A percentile compares a stretch with the other conserved stretches of the same genome.
phyloP scores from a whole-genome alignment of 1,140 invertebrate genomes.

The Cherax quadricarinatus region DNA sequence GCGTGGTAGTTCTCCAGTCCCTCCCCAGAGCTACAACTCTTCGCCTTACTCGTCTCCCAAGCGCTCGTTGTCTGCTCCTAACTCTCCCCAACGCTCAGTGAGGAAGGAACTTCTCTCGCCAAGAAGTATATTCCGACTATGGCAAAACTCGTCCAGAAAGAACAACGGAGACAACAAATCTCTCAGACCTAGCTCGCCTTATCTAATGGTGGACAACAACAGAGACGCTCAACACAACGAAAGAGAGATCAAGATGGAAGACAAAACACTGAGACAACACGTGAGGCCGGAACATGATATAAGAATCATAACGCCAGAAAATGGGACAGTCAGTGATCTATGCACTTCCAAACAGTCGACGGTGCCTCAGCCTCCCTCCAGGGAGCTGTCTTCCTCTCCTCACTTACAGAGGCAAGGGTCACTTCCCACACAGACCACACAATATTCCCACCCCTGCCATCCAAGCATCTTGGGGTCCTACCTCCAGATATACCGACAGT shows the following conservation, averaged over 20 bases:
- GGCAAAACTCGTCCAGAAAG: slow-evolving; percentile 32
- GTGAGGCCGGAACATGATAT: background rate
- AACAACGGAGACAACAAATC: slow-evolving; percentile 21
- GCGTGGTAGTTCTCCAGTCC: slow-evolving; percentile 12
- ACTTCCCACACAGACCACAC: slow-evolving; percentile 26
- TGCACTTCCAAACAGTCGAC: slow-evolving; percentile 40
- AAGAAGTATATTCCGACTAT: slow-evolving; percentile 35
- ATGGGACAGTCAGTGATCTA: background rate
- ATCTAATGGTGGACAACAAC: background rate
- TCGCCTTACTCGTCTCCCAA: slow-evolving; percentile 50
- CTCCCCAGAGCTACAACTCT: background rate
- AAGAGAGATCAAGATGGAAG: slow-evolving; percentile 12
- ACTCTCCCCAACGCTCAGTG: slow-evolving; percentile 47
- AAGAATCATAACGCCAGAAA: background rate
- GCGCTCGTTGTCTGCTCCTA: slow-evolving; percentile 41
- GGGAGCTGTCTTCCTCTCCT: background rate
- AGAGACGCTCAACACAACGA: slow-evolving; percentile 18
- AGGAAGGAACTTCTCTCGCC: slow-evolving; percentile 23
- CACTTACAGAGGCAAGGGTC: slow-evolving; percentile 39
- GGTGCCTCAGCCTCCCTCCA: background rate
- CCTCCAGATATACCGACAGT: slow-evolving; percentile 44
- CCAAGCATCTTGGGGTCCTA: slow-evolving; percentile 42
- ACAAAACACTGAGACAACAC: background rate
- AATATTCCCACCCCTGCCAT: slow-evolving; percentile 37
- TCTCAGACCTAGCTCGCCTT: background rate